Evolutionary conservation across 1,140 invertebrate genomes (phyloP), one percentile per base, ranked within the genome.

Genomic region (Aphis craccivora): DNA sequence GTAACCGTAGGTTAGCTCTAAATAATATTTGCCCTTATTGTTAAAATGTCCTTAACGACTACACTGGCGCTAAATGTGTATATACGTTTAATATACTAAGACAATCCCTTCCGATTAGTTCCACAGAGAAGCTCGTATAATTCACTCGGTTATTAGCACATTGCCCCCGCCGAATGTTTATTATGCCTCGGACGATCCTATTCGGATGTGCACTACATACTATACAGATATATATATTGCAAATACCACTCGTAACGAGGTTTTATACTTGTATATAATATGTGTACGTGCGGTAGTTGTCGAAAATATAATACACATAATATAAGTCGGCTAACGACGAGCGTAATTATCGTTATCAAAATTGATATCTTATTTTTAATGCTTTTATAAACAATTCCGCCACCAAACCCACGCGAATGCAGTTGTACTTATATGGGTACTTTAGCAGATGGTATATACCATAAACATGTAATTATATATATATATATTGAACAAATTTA

Each of bases 311-410:
- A n/a, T 67, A 25, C n/a, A 76, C 5, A 76, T 3, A 25, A 55
- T 30, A 67, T 60, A 67, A 76, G 60, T 76, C 60, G n/a, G 60
- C 60, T 76, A 76, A 76, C 60, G 60, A 76, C 60, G 30, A 76
- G n/a, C 30, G 60, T n/a, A 76, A 76, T 76, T 76, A 76, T 76
- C 60, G 60, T 76, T 76, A 76, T 76, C 60, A 76, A 76, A 76
- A 76, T 76, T 76, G 60, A 76, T 76, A 76, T 76, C 60, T 76
- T 76, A 76, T 76, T 76, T 76, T n/a, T 76, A 76, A 76, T n/a
- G 60, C 30, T 76, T 60, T 76, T 51, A 55, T 76, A 76, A 35
- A 35, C 60, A 76, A 76, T 76, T 76, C n/a, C 60, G n/a, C 60
- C 60, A n/a, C 60, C 60, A 76, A 76, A n/a, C 60, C 60, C 60